phyloP scores from a whole-genome alignment of 92 coral and sea anemone species.

The Paragorgia papillata region DNA sequence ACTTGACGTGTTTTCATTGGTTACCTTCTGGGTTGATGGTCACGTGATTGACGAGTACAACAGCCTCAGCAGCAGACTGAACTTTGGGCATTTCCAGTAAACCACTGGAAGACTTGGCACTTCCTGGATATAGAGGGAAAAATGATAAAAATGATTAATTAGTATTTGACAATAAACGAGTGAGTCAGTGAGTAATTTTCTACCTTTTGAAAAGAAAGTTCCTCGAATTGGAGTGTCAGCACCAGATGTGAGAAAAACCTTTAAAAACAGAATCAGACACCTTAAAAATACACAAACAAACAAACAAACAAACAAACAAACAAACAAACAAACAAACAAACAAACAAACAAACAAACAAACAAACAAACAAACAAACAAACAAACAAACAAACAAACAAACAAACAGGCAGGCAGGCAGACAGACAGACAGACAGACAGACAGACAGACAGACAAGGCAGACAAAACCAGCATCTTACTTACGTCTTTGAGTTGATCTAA shows the following conservation, averaged over 20 bases:
- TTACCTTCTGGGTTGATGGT: conserved; percentile 99
- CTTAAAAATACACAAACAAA: neutral
- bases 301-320: too few species aligned
- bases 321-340: neutral
- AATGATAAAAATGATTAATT: too few species aligned
- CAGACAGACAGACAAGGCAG: neutral
- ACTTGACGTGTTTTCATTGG: too few species aligned
- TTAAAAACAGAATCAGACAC: neutral
- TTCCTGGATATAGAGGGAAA: conserved; percentile 66
- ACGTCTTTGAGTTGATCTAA: conserved; percentile 94
- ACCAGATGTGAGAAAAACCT: conserved; percentile 92
- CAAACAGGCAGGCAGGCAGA: neutral
- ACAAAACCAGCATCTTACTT: conserved; percentile 13
- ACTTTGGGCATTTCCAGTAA: conserved; percentile 96
- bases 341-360: neutral
- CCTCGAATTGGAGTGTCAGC: conserved; percentile 91
- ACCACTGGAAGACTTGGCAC: conserved; percentile 97
- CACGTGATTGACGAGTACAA: conserved; percentile 90
- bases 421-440: neutral
- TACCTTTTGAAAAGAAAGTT: conserved; percentile 98
- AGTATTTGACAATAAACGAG: too few species aligned
- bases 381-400: neutral
- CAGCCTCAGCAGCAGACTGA: conserved; percentile 97
- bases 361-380: neutral
- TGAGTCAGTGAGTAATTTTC: too few species aligned